A percentile compares a stretch with the other conserved stretches of the same genome.
phyloP scores from a whole-genome alignment of 2,797 vertebrate genomes.

The Arnoldichthys spilopterus region DNA sequence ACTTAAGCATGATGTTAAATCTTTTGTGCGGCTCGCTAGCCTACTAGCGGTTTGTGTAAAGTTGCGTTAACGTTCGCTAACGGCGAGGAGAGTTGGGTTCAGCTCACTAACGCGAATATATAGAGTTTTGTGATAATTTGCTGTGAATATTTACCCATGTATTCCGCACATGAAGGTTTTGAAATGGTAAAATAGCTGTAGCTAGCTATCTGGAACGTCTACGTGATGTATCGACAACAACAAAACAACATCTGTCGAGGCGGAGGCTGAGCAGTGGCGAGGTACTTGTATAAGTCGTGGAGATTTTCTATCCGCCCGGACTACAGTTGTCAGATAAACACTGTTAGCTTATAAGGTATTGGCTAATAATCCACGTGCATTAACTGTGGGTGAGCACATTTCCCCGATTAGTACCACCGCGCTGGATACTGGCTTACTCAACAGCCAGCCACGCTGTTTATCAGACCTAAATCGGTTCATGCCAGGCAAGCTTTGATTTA shows the following conservation, averaged over 20 bases:
- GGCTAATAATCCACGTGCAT: too few relatives aligned
- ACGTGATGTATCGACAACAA: not conserved
- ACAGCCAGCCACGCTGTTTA: not conserved
- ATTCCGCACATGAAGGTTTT: not conserved
- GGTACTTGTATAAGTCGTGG: not conserved
- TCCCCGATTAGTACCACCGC: not conserved
- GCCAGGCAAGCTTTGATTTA: not conserved
- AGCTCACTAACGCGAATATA: not conserved
- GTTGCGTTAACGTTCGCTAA: not conserved
- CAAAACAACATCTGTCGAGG: not conserved
- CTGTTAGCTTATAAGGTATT: too few relatives aligned
- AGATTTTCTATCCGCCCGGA: not conserved
- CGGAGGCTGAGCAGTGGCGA: not conserved
- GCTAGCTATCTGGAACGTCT: not conserved
- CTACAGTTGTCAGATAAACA: not conserved
- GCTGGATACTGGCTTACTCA: not conserved
- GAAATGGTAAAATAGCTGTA: too few relatives aligned
- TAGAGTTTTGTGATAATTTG: not conserved
- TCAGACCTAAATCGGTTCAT: not conserved
- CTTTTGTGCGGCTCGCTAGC: not conserved
- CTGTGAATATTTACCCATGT: not conserved
- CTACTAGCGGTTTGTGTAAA: slow-evolving; percentile 8
- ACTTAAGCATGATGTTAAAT: not conserved
- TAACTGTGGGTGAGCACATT: too few relatives aligned
- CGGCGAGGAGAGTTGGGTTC: not conserved